Evolutionary conservation across 2,797 vertebrate species (phyloP), one percentile per base, ranked within the genome.

Genomic region (Hylomyscus alleni): DNA sequence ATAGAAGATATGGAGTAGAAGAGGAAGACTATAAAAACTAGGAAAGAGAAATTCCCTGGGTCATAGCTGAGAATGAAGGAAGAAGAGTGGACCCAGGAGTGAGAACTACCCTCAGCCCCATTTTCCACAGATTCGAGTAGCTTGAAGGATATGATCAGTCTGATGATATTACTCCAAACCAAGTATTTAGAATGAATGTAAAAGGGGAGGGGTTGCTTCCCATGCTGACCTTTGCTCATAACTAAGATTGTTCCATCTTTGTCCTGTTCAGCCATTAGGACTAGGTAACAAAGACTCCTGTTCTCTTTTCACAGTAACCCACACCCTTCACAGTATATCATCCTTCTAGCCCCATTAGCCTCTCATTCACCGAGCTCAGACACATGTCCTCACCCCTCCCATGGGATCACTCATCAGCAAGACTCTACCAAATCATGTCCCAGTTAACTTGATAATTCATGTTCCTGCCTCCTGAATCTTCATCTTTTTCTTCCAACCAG

Each of bases 401-500:
- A 89, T 86, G 93, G 75, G 85, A 88, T 12, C 73, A 86, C 67
- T 83, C 75, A 91, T 84, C 90, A 91, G 37, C 65, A 69, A 93
- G 37, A 86, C 44, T 62, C 37, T 76, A 88, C 77, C 52, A 82
- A 92, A 91, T 91, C 73, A 78, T 17, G 7, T n/a, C 85, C 20
- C 56, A 82, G 58, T 22, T 72, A 83, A 19, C 62, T 83, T 72
- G 77, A 34, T 93, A 87, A 82, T n/a, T 84, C 69, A 24, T 60
- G 69, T 72, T 72, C 84, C 69, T 91, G 56, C 69, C 75, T 94
- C 93, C 90, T 88, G 29, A 80, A n/a, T 92, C 90, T 88, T 94
- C 52, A 84, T 78, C 69, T 75, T 86, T 92, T 83, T 86, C 54
- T 56, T 75, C 62, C 29, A 89, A 52, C 44, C 47, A 92, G 76